Percentiles rank a stretch among this genome's conserved stretches.
Evolutionary conservation across 2,797 vertebrate species (phyloP).

Genomic region (Danio kyathit): DNA sequence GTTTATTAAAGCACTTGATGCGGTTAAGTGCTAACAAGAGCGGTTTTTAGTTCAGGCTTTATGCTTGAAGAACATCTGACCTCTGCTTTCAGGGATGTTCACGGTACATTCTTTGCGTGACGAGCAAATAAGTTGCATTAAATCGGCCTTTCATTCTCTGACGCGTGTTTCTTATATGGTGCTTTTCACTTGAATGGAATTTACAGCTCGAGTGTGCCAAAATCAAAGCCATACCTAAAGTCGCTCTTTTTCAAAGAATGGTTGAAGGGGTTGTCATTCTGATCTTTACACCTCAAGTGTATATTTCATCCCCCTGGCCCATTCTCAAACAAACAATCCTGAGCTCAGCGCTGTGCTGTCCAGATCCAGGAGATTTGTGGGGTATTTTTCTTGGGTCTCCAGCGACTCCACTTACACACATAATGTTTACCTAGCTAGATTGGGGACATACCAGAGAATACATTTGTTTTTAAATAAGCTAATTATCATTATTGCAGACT

Average conservation of each 20-base stretch:
- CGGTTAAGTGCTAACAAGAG: slow-evolving; percentile 71
- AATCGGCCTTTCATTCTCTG: slow-evolving; percentile 8
- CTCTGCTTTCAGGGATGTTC: slow-evolving; percentile 31
- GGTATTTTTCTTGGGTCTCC: slow-evolving; percentile 64
- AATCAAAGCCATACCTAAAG: slow-evolving; percentile 43
- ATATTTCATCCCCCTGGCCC: slow-evolving; percentile 44
- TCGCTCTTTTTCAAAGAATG: slow-evolving; percentile 25
- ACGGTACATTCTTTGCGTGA: slow-evolving; percentile 41
- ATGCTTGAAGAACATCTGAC: slow-evolving; percentile 18
- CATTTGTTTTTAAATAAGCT: neutral
- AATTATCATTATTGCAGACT: neutral
- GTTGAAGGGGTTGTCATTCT: slow-evolving; percentile 46
- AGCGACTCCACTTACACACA: slow-evolving; percentile 21
- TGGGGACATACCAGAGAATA: slow-evolving; percentile 28
- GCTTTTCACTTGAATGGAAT: slow-evolving; percentile 28
- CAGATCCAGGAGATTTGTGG: slow-evolving; percentile 61
- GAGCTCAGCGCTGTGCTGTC: slow-evolving; percentile 38
- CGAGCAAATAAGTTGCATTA: slow-evolving; percentile 34
- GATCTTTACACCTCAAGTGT: slow-evolving; percentile 42
- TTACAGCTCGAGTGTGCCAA: neutral
- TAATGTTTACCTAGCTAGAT: slow-evolving; percentile 20
- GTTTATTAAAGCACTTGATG: slow-evolving; percentile 77
- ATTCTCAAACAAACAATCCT: slow-evolving; percentile 44
- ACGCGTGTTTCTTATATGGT: slow-evolving; percentile 15
- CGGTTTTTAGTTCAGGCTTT: slow-evolving; percentile 61